These are phyloP conservation scores for Micromys minutus DNA, from an alignment of 2,113 vertebrate species.

Conservation along the genomic window DNA sequence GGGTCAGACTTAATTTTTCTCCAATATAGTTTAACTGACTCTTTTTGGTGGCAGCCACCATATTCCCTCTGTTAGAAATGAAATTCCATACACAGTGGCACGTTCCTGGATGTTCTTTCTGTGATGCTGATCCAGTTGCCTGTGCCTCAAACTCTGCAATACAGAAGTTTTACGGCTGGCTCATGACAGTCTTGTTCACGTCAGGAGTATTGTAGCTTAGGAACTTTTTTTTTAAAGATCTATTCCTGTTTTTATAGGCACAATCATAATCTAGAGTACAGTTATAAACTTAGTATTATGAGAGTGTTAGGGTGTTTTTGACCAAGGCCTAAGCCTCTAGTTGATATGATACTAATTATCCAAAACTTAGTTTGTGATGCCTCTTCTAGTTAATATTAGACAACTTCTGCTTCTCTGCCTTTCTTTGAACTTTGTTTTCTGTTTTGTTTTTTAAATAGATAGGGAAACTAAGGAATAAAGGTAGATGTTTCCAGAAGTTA, in stretches of 20 bases:
- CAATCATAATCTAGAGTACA: constrained; percentile 18
- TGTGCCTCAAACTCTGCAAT: not conserved
- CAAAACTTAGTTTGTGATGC: not conserved
- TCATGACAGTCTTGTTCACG: not conserved
- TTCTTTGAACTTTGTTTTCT: constrained; percentile 47
- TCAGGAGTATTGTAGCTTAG: not conserved
- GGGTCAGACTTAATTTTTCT: not conserved
- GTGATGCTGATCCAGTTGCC: not conserved
- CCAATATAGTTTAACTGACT: not conserved
- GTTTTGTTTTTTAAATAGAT: constrained; percentile 69
- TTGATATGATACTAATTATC: constrained; percentile 5
- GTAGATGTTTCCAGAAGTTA: constrained; percentile 47
- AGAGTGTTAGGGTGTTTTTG: constrained; percentile 15
- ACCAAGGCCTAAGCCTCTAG: not conserved
- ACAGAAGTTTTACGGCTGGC: not conserved
- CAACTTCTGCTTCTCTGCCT: constrained; percentile 56
- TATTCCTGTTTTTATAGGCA: constrained; percentile 1
- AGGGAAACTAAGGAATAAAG: constrained; percentile 63
- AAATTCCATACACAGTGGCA: not conserved
- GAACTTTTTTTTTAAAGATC: not conserved
- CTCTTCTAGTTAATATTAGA: constrained; percentile 53
- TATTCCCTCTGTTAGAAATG: not conserved
- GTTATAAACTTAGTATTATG: constrained; percentile 24
- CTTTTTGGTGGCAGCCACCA: not conserved
- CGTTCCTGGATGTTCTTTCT: not conserved